A percentile compares a stretch with the other conserved stretches of the same genome.
These are phyloP conservation scores for Patella caerulea DNA, from an alignment of 2,888 invertebrate species.

Conservation along the genomic window DNA sequence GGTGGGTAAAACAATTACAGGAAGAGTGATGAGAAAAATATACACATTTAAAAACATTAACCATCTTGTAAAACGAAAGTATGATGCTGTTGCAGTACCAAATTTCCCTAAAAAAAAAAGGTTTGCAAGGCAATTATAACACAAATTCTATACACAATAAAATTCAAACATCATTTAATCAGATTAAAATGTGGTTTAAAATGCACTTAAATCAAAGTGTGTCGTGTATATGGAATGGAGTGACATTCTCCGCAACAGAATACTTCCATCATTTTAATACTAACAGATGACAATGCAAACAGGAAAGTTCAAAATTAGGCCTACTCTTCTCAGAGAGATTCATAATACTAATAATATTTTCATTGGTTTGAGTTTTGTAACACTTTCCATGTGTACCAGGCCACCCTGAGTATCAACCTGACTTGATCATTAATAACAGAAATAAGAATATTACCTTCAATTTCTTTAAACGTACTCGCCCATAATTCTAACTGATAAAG, in stretches of 20 bases:
- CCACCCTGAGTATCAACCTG: too few relatives aligned
- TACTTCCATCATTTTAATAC: neutral
- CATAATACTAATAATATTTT: too few relatives aligned
- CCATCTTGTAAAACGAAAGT: constrained; percentile 89
- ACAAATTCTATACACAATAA: too few relatives aligned
- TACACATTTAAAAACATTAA: constrained; percentile 84
- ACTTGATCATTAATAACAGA: too few relatives aligned
- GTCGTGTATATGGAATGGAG: neutral
- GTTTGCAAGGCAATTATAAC: neutral
- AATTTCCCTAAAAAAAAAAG: constrained; percentile 57
- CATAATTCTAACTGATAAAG: constrained; percentile 83
- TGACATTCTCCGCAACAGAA: neutral
- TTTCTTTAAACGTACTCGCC: constrained; percentile 82
- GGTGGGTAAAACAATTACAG: constrained; percentile 81
- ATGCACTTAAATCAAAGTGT: neutral
- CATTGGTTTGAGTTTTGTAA: too few relatives aligned
- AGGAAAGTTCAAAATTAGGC: neutral
- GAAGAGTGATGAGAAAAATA: constrained; percentile 79
- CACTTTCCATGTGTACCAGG: too few relatives aligned
- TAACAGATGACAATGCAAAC: neutral
- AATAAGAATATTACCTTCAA: constrained; percentile 79
- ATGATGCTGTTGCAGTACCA: constrained; percentile 74
- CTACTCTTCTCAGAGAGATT: too few relatives aligned
- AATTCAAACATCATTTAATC: too few relatives aligned
- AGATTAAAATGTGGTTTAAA: neutral